Conservation (phyloP, 1,140 invertebrate species). For the Drosophila insularis region DNA sequence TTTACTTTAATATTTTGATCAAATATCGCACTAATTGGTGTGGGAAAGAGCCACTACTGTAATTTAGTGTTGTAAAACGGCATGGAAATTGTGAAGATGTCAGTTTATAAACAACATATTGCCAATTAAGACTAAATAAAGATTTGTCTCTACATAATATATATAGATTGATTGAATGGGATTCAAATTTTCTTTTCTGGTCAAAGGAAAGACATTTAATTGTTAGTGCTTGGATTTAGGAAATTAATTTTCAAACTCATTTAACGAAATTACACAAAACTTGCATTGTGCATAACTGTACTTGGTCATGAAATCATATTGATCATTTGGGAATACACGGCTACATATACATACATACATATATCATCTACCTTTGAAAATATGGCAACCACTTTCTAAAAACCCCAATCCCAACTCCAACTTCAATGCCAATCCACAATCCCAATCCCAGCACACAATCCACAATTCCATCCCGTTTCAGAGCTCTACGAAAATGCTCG, state of each 20-base stretch:
- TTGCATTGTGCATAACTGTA: slow-evolving; percentile 32
- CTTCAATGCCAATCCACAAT: background rate
- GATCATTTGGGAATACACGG: slow-evolving; percentile 48
- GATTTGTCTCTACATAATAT: too few relatives aligned
- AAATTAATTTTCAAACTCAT: background rate
- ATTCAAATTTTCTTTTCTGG: too few relatives aligned
- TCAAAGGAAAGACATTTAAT: too few relatives aligned
- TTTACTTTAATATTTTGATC: too few relatives aligned
- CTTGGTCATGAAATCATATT: slow-evolving; percentile 51
- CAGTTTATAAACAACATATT: too few relatives aligned
- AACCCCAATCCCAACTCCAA: background rate
- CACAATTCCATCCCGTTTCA: background rate
- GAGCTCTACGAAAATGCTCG: slow-evolving; percentile 29
- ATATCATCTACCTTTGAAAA: background rate
- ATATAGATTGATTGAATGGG: too few relatives aligned
- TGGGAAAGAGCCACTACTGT: too few relatives aligned
- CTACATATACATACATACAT: background rate
- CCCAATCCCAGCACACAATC: background rate
- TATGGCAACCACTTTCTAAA: slow-evolving; percentile 6
- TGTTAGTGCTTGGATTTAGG: too few relatives aligned
- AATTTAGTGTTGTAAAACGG: too few relatives aligned
- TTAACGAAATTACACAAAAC: background rate
- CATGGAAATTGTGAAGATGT: too few relatives aligned
- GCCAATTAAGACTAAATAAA: too few relatives aligned
- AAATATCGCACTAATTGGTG: too few relatives aligned